Percentiles rank a stretch among this genome's conserved stretches.
Conservation (phyloP, 2,888 invertebrate species). For the Sympetrum striolatum region DNA sequence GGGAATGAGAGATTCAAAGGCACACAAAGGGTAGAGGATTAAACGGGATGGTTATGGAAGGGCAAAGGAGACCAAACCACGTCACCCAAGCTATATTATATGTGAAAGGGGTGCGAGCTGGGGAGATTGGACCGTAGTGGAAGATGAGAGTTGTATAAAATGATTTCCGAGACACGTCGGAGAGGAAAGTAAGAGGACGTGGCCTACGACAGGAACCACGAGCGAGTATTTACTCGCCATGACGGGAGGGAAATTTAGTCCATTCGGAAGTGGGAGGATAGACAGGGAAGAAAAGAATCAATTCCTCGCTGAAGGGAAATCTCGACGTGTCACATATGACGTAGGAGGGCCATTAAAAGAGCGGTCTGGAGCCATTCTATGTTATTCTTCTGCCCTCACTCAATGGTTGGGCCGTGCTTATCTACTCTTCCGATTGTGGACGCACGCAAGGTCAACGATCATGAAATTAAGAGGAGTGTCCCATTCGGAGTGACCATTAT, state of each 20-base stretch:
- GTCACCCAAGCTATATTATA: not conserved
- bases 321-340: not conserved
- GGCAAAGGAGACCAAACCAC: too few relatives aligned
- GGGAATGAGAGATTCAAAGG: not conserved
- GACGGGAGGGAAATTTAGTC: not conserved
- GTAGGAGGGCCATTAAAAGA: not conserved
- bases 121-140: not conserved
- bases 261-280: not conserved
- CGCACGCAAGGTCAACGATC: not conserved
- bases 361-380: not conserved
- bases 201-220: not conserved
- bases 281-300: not conserved
- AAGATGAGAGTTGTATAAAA: not conserved
- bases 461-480: not conserved
- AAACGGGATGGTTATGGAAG: too few relatives aligned
- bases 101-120: not conserved
- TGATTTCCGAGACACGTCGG: not conserved
- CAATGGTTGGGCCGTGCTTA: not conserved
- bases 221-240: not conserved
- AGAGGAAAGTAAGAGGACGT: not conserved
- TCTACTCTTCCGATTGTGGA: not conserved
- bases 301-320: not conserved
- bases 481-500: not conserved
- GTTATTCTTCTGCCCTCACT: not conserved
- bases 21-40: not conserved